Base-by-base conservation (phyloP, 1,140 invertebrate species). In the Drosophila biarmipes region DNA sequence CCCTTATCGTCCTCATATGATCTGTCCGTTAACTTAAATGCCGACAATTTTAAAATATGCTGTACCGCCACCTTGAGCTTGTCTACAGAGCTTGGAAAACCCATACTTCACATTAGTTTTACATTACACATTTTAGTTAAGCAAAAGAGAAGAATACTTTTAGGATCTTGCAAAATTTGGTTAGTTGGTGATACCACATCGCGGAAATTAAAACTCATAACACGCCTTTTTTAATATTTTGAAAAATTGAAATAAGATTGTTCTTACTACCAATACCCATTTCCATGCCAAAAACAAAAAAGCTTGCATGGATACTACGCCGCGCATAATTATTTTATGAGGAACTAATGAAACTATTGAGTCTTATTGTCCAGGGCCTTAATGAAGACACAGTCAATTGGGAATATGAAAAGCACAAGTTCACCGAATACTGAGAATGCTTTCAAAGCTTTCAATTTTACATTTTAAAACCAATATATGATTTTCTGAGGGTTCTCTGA, bases 301-400 rank as follows among this genome's bases (percentile, higher is more conserved):
- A n/a, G n/a, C 7, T 42, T 8, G 21, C 19, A 24, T 8, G 15
- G 27, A 35, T 10, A 49, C n/a, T 48, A 6, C 34, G 24, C 17
- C n/a, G 12, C 29, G 59, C 34, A 56, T 68, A 69, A 69, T 69
- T 69, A 69, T 69, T 69, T 68, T 34, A 69, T 69, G 55, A 69
- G 40, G 34, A 55, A 24, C 29, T 69, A 69, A 69, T 69, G 66
- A n/a, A 29, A 49, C 64, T 40, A 69, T 38, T 34, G 52, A 54
- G 12, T 19, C 52, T 4, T 15, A 24, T 21, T 40, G 27, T 40
- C 27, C 8, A 21, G 43, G 64, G 49, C 27, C 17, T 27, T 34
- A 12, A 24, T 38, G 19, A 8, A 6, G 19, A 6, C n/a, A 34
- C 24, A 19, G 12, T 21, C 24, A 14, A 42, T 42, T 24, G n/a